Percentiles rank a stretch among this genome's conserved stretches.
Conservation (phyloP, 2,888 invertebrate species). For the Xanthia togata region DNA sequence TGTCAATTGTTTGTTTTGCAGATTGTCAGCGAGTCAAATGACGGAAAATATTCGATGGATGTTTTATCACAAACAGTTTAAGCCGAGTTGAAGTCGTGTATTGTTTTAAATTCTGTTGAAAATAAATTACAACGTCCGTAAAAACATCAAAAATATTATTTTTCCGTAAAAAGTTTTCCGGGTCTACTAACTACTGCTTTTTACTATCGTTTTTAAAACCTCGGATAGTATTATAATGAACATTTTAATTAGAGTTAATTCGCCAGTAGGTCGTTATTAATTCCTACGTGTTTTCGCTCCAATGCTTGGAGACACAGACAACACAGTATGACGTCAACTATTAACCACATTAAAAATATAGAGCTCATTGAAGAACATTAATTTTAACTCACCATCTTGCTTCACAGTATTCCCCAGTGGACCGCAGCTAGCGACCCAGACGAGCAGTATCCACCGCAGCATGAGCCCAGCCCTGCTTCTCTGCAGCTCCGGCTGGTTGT, state of each 20-base stretch:
- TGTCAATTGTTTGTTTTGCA: constrained; percentile 49
- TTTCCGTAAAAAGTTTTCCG: not conserved
- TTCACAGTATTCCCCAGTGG: constrained; percentile 87
- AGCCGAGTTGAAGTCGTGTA: not conserved
- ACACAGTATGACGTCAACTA: not conserved
- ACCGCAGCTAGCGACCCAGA: constrained; percentile 86
- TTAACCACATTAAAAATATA: not conserved
- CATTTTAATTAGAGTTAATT: not conserved
- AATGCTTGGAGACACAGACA: not conserved
- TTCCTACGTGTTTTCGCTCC: not conserved
- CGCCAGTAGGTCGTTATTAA: not conserved
- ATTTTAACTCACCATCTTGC: constrained; percentile 85
- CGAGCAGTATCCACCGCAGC: constrained; percentile 86
- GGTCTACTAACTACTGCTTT: too few species aligned
- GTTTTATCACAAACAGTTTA: constrained; percentile 1
- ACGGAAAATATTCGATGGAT: constrained; percentile 28
- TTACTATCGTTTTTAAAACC: too few species aligned
- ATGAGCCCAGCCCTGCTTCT: constrained; percentile 80
- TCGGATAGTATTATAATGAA: not conserved
- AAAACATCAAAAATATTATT: not conserved
- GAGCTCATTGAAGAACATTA: not conserved
- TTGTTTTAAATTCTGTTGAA: not conserved
- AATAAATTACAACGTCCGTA: not conserved
- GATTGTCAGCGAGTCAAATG: constrained; percentile 30
- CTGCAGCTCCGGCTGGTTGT: constrained; percentile 87